A percentile compares a stretch with the other conserved stretches of the same genome.
phyloP scores from a whole-genome alignment of 2,113 vertebrate genomes.

The Hippocampus zosterae region DNA sequence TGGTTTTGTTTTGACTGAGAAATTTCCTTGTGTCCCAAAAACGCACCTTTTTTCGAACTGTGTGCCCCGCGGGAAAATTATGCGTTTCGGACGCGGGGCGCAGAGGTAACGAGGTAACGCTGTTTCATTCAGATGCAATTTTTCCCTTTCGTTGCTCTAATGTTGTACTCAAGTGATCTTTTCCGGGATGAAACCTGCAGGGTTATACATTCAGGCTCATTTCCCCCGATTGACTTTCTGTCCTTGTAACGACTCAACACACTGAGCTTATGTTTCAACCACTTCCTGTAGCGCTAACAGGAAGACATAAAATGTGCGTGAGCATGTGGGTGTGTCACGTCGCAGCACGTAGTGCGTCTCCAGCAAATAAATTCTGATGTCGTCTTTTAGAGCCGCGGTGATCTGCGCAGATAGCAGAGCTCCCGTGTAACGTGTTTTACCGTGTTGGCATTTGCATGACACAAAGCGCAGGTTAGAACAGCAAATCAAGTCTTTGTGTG shows the following conservation, averaged over 20 bases:
- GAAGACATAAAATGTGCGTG: constrained; percentile 39
- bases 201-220: constrained; percentile 64
- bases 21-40: too few relatives aligned
- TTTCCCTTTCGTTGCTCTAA: background rate
- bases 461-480: constrained; percentile 28
- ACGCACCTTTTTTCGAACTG: too few relatives aligned
- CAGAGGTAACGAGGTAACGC: too few relatives aligned
- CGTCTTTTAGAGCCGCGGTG: constrained; percentile 18
- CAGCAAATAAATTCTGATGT: constrained; percentile 19
- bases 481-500: constrained; percentile 5
- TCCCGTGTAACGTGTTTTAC: constrained; percentile 22
- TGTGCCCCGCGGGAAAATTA: too few relatives aligned
- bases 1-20: too few relatives aligned
- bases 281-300: constrained; percentile 67
- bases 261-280: constrained; percentile 61
- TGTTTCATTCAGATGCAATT: background rate
- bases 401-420: constrained; percentile 18
- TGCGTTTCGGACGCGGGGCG: too few relatives aligned
- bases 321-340: constrained; percentile 7
- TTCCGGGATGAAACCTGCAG: constrained; percentile 31
- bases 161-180: background rate
- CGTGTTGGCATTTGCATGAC: constrained; percentile 22
- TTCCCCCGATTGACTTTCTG: constrained; percentile 69
- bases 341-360: background rate
- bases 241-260: constrained; percentile 54